Conservation (phyloP, 2,113 vertebrate species). For the Halichoeres trimaculatus region DNA sequence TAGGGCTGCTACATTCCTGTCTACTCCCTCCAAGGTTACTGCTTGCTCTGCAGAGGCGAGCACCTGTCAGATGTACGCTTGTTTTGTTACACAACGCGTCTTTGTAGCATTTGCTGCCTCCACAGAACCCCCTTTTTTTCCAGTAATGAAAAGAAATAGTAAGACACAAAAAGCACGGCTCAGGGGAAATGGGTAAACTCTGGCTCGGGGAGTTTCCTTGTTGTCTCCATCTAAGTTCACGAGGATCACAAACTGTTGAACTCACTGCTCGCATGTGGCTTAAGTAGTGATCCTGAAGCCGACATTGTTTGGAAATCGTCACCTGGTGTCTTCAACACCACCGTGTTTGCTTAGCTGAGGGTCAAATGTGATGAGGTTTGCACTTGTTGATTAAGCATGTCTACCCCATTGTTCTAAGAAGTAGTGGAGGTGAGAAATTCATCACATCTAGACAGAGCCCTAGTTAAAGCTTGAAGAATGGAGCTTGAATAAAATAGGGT, state of each 20-base stretch:
- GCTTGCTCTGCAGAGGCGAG: conserved; percentile 64
- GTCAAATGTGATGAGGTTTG: conserved; percentile 71
- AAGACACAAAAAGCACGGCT: conserved; percentile 25
- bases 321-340: conserved; percentile 47
- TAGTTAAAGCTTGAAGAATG: background rate
- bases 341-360: conserved; percentile 66
- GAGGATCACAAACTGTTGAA: conserved; percentile 30
- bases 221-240: conserved; percentile 39
- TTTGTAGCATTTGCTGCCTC: conserved; percentile 60
- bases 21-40: conserved; percentile 82
- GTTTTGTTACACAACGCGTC: conserved; percentile 67
- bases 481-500: background rate
- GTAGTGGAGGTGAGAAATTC: conserved; percentile 43
- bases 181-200: conserved; percentile 36
- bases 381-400: conserved; percentile 76
- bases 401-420: conserved; percentile 67
- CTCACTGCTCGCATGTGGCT: conserved; percentile 25
- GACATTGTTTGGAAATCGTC: conserved; percentile 24
- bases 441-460: conserved; percentile 48
- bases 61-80: conserved; percentile 79
- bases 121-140: conserved; percentile 16
- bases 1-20: conserved; percentile 78
- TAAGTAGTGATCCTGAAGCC: conserved; percentile 38
- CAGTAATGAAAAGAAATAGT: conserved; percentile 24
- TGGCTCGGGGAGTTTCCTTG: conserved; percentile 12